Base-by-base conservation (phyloP, 2,797 vertebrate species). In the Phalloptychus januarius region DNA sequence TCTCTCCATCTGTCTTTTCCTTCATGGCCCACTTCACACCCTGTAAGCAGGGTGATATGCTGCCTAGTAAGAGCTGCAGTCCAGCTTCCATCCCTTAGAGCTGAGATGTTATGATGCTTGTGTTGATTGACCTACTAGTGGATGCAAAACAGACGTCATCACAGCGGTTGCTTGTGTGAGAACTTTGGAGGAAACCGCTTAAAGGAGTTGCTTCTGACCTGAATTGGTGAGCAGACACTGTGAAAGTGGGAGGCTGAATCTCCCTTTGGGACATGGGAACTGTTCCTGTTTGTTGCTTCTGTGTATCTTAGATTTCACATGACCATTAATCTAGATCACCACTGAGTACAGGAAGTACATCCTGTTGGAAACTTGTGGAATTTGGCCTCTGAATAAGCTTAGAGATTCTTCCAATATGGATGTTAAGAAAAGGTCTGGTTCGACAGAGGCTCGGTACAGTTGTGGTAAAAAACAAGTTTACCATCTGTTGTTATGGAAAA, bases 11-110 rank as follows among this genome's bases (percentile, higher is more conserved):
- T 20, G 1, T 31, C 7, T 1, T 52, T 38, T 38, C 36, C 76
- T 61, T 58, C 50, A n/a, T 69, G 56, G 79, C 74, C 65, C 50
- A 58, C 71, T 46, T 50, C 38, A 50, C 36, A 77, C 8, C n/a
- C 40, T 75, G 42, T 76, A 71, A 81, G 65, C 20, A 7, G 31
- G 65, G 58, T 18, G 12, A 79, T 90, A 86, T 80, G 87, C 87
- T 79, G 76, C 73, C 40, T 36, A 1, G 78, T 77, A 79, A 61
- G 79, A 84, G 13, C 88, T 91, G 75, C 82, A 91, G 89, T 92
- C 83, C 83, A 87, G 89, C 87, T 85, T 38, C 61, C 25, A 12
- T 42, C 70, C 74, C 70, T 67, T 67, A 4, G 20, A 67, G 7
- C 11, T 65, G 18, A 65, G 28, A 28, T 67, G 63, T 40, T 67